Base-by-base conservation (phyloP, 2,113 vertebrate species). In the Neoarius graeffei region DNA sequence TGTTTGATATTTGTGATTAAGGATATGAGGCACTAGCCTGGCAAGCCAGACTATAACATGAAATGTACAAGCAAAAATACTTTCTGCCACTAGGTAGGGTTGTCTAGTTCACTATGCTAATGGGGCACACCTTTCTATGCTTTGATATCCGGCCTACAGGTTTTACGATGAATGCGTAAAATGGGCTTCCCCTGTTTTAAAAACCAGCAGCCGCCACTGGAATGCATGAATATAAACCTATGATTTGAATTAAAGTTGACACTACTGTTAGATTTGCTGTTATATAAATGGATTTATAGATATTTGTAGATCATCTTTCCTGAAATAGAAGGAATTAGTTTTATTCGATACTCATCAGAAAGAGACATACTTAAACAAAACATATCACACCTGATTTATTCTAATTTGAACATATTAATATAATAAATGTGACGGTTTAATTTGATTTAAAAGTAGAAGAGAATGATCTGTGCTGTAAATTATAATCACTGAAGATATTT, bases 371-470 rank as follows among this genome's bases (percentile, higher is more conserved):
- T 2, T 81, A 69, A 42, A 86, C 87, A 81, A 88, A 86, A 85
- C 56, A 30, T 17, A 54, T 86, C 52, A 66, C 1, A 62, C 60
- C 71, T 11, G 66, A 86, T 87, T 81, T 85, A 83, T 59, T 81
- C 59, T 87, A 82, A 88, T 84, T 81, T 86, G 57, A 20, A 17
- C 17, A 10, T 88, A 87, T 91, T 89, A 89, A 83, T 77, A 71
- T 86, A 74, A 90, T 88, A 76, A 87, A 85, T 71, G 71, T 81
- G 76, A 88, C 89, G 57, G 73, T 76, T 19, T 84, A 42, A 91
- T 84, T 50, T 62, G 64, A 91, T 86, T 88, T 76, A 57, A 88
- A 88, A 50, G 48, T 30, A 59, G n/a, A 57, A 3, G n/a, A 35
- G 7, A 81, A 80, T 57, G 4, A 80, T 80, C 20, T 57, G n/a